Evolutionary conservation across 2,888 invertebrate genomes (phyloP).

Genomic region (Parnassius glacialis): DNA sequence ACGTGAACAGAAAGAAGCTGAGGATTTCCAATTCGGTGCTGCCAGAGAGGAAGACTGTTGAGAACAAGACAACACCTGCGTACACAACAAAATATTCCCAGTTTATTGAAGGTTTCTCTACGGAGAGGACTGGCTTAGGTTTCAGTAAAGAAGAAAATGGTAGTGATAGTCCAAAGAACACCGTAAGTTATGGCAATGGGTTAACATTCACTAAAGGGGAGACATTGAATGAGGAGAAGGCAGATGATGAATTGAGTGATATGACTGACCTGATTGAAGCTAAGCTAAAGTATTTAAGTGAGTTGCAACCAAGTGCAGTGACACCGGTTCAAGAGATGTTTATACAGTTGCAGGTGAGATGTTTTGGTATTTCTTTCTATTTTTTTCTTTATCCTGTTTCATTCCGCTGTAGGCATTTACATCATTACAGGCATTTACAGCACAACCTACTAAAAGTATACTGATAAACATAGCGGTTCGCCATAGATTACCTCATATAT

Average conservation of each 20-base stretch:
- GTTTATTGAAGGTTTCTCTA: slow-evolving; percentile 66
- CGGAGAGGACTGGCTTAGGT: slow-evolving; percentile 74
- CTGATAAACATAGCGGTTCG: no score
- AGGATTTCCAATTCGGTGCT: slow-evolving; percentile 71
- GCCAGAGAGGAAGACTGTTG: slow-evolving; percentile 54
- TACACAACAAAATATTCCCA: slow-evolving; percentile 75
- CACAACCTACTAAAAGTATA: no score
- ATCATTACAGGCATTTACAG: no score
- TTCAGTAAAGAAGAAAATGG: slow-evolving; percentile 54
- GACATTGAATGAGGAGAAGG: slow-evolving; percentile 65
- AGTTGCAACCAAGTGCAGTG: slow-evolving; percentile 65
- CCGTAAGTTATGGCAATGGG: slow-evolving; percentile 66
- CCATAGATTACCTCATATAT: no score
- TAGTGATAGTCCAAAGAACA: slow-evolving; percentile 54
- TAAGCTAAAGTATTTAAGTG: slow-evolving; percentile 76
- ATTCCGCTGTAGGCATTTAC: no score
- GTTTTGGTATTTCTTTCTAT: background rate
- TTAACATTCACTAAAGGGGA: slow-evolving; percentile 78
- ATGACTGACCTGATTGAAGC: slow-evolving; percentile 68
- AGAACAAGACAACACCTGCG: slow-evolving; percentile 49
- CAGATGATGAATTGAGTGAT: slow-evolving; percentile 61
- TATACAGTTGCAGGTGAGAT: slow-evolving; percentile 79
- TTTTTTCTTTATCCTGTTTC: background rate
- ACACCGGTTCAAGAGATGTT: slow-evolving; percentile 80
- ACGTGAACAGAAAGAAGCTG: slow-evolving; percentile 58